phyloP scores from a whole-genome alignment of 2,113 vertebrate genomes.

The Macroglossus sobrinus region DNA sequence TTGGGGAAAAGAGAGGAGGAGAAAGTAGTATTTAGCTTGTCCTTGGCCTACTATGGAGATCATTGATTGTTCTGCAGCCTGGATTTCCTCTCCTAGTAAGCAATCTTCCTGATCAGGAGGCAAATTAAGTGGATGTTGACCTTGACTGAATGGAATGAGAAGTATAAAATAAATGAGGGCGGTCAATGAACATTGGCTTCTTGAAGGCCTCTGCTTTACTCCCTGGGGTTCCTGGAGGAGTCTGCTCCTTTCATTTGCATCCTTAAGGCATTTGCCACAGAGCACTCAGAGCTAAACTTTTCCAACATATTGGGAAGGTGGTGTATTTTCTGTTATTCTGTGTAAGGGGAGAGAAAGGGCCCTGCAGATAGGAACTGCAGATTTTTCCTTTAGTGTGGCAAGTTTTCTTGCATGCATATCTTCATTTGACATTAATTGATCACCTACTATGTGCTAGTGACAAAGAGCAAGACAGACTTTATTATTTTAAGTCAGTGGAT shows the following conservation, averaged over 20 bases:
- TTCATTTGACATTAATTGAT: background rate
- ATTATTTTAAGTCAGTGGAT: background rate
- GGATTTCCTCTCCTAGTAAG: constrained; percentile 48
- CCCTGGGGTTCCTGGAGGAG: constrained; percentile 21
- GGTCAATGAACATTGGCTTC: constrained; percentile 28
- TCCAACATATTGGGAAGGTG: constrained; percentile 47
- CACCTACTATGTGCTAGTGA: background rate
- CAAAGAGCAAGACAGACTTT: background rate
- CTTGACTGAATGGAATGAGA: constrained; percentile 37
- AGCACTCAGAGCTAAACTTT: constrained; percentile 39
- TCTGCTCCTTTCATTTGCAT: constrained; percentile 61
- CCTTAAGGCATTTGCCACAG: constrained; percentile 59
- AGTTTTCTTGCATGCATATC: background rate
- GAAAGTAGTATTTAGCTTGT: background rate
- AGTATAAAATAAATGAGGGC: constrained; percentile 19
- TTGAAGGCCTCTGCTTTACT: constrained; percentile 55
- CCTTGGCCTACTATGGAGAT: background rate
- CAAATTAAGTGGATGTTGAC: constrained; percentile 50
- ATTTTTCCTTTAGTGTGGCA: background rate
- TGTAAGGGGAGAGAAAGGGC: background rate
- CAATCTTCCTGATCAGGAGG: constrained; percentile 45
- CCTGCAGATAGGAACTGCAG: background rate
- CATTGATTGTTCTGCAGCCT: background rate
- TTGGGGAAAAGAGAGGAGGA: constrained; percentile 8
- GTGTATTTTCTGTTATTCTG: background rate